phyloP scores from a whole-genome alignment of 2,888 invertebrate genomes.

The Apodemia hepburni region DNA sequence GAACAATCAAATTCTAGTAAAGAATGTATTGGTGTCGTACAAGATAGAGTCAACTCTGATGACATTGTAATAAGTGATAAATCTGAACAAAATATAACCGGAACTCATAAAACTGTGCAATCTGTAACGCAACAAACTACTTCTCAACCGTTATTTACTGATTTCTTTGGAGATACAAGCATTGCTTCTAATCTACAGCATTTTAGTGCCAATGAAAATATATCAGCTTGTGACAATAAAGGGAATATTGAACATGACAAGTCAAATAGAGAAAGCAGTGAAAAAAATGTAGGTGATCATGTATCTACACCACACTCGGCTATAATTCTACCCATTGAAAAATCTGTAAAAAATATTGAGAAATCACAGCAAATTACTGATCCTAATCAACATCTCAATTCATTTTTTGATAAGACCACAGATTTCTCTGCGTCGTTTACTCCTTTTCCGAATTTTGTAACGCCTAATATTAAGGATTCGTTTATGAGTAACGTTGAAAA shows the following conservation, averaged over 20 bases:
- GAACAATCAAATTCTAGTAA: neutral
- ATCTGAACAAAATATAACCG: neutral
- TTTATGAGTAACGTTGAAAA: neutral
- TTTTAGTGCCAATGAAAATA: neutral
- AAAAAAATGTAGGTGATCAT: neutral
- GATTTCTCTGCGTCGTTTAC: slow-evolving; percentile 1
- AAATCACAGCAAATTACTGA: neutral
- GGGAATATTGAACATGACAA: neutral
- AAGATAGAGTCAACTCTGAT: neutral
- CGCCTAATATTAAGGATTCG: neutral
- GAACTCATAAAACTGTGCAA: neutral
- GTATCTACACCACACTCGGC: neutral
- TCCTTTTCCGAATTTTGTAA: neutral
- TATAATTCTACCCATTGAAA: neutral
- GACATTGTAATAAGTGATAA: neutral
- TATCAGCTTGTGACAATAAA: neutral
- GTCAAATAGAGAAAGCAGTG: neutral
- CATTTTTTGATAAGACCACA: slow-evolving; percentile 4
- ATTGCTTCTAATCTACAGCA: neutral
- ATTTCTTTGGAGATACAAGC: neutral
- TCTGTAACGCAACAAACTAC: neutral
- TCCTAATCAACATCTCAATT: neutral
- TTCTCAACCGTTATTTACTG: neutral
- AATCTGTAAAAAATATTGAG: neutral
- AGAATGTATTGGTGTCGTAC: neutral